phyloP scores from a whole-genome alignment of 2,797 vertebrate species.

The Chelon labrosus region DNA sequence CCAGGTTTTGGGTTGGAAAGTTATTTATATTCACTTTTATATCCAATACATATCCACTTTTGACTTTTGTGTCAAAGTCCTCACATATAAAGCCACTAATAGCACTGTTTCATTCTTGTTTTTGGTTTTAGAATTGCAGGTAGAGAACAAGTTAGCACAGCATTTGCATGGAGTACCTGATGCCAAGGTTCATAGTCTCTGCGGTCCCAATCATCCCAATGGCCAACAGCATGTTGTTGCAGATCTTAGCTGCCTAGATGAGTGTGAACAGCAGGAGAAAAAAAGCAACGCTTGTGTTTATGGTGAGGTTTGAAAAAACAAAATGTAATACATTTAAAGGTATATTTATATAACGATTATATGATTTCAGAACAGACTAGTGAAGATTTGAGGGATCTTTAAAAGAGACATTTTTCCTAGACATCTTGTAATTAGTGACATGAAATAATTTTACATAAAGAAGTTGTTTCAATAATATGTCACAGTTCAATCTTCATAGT shows the following conservation, averaged over 20 bases:
- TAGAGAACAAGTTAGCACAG: not conserved
- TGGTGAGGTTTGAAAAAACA: constrained; percentile 1
- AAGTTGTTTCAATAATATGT: not conserved
- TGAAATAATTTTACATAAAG: not conserved
- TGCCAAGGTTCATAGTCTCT: constrained; percentile 98
- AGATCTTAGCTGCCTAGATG: constrained; percentile 96
- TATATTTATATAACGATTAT: not conserved
- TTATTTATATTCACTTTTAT: not conserved
- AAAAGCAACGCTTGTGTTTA: constrained; percentile 9
- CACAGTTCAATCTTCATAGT: not conserved
- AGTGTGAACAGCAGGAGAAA: constrained; percentile 41
- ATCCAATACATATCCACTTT: not conserved
- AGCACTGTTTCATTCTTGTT: not conserved
- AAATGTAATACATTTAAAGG: not conserved
- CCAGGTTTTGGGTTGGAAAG: not conserved
- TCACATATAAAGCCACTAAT: not conserved
- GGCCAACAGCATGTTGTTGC: constrained; percentile 98
- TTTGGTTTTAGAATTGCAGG: constrained; percentile 6
- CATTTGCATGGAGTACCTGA: constrained; percentile 87
- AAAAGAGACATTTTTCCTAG: not conserved
- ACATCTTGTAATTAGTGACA: not conserved
- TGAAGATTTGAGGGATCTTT: not conserved
- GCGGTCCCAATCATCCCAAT: constrained; percentile 99
- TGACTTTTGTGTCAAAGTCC: not conserved
- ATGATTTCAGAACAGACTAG: not conserved